These are phyloP conservation scores for Uromys caudimaculatus DNA, from an alignment of 2,797 vertebrate species.

Conservation along the genomic window DNA sequence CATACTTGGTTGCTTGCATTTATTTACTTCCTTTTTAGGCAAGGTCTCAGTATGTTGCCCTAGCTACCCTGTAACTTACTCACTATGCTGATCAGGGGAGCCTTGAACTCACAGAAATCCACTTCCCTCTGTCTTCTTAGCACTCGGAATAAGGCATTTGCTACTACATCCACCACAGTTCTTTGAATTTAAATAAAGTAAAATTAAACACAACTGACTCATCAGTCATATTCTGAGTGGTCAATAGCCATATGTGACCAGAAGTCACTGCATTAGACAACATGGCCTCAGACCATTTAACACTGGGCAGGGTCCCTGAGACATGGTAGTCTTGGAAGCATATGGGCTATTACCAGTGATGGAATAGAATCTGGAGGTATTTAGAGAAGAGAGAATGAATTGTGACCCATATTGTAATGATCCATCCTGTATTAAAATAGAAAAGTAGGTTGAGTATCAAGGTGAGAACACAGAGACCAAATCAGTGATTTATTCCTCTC, in stretches of 20 bases:
- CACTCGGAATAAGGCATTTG: background rate
- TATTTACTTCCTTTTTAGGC: background rate
- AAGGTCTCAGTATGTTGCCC: background rate
- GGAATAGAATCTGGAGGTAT: background rate
- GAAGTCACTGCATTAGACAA: background rate
- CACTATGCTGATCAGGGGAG: background rate
- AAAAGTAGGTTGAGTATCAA: background rate
- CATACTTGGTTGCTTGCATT: background rate
- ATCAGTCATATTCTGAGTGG: background rate
- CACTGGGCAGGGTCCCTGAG: background rate
- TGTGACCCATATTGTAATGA: background rate
- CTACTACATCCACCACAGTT: background rate
- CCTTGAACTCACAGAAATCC: background rate
- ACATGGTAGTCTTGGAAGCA: background rate
- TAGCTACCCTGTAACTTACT: background rate
- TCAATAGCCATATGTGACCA: background rate
- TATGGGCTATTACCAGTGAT: background rate
- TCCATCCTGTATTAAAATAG: background rate
- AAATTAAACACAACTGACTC: slow-evolving; percentile 9
- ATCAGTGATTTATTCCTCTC: background rate
- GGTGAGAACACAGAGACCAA: background rate
- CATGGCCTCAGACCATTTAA: background rate
- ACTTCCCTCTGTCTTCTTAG: background rate
- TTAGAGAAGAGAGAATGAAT: background rate
- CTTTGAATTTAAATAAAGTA: background rate